phyloP scores from a whole-genome alignment of 2,113 vertebrate genomes.

The Tympanuchus pallidicinctus region DNA sequence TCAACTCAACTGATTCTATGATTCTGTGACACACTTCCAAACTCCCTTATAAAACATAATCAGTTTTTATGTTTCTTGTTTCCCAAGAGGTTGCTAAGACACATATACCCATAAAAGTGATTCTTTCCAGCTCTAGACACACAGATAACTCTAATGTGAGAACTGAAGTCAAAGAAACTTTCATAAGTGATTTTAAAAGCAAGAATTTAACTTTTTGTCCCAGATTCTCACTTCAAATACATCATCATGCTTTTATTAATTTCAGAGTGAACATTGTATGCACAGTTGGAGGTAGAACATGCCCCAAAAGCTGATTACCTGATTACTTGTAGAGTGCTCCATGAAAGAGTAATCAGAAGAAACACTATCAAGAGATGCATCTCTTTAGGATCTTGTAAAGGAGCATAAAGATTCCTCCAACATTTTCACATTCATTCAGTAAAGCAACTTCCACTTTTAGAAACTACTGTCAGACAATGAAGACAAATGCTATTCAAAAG shows the following conservation, averaged over 20 bases:
- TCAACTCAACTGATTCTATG: no score
- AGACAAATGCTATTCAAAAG: neutral
- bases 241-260: conserved; percentile 17
- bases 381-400: conserved; percentile 14
- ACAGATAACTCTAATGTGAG: neutral
- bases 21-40: neutral
- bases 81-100: neutral
- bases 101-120: neutral
- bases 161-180: conserved; percentile 8
- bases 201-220: neutral
- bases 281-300: conserved; percentile 33
- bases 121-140: neutral
- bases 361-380: neutral
- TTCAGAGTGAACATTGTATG: neutral
- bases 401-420: neutral
- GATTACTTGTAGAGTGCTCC: conserved; percentile 1
- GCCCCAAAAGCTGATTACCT: conserved; percentile 20
- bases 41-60: neutral
- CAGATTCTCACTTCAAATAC: conserved; percentile 19
- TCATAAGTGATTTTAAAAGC: neutral
- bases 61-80: neutral
- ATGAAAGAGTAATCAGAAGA: conserved; percentile 25
- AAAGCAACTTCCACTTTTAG: conserved; percentile 22
- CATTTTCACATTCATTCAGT: neutral
- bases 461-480: neutral